Base-by-base conservation (phyloP, 2,888 invertebrate genomes). In the Choristoneura rosaceana region DNA sequence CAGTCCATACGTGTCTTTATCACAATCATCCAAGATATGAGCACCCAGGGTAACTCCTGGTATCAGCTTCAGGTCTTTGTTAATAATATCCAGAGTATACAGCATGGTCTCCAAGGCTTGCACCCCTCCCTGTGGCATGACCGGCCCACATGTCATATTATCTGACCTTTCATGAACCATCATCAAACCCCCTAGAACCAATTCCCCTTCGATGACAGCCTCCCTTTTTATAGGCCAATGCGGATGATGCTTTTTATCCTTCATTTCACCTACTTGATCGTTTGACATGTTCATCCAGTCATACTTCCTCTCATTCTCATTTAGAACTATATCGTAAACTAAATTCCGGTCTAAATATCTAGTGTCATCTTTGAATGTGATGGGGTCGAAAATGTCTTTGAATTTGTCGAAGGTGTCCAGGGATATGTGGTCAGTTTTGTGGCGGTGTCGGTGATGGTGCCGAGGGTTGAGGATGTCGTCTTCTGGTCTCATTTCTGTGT, bases 1-100 rank as follows among this genome's bases (percentile, higher is more conserved):
- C 77, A 99, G 94, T 0, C 99, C 99, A 84, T 98, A 98, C 0
- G 98, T 99, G 87, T 99, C 99, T 91, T 98, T 97, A 94, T 99
- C 99, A 89, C 99, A 99, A 90, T 99, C 99, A 85, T 99, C 99
- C 76, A 99, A 94, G 68, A 99, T 96, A 85, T 98, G 97, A 10
- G 98, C 98, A 50, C 98, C 98, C 12, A 99, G 91, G 5, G 95
- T 96, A 68, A 98, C 96, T 67, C 97, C 97, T 0, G 97, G 97
- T 76, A 98, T 93, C 76, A 97, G 92, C 70, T 95, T 93, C 71
- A 94, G 87, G 74, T 95, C 92, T 79, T 94, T 90, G 87, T 98
- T 98, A 69, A 98, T 95, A 59, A 95, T 95, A 87, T 98, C 98
- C 82, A 99, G 89, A 0, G 99, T 98, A 86, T 96, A 98, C 61